Evolutionary conservation across 2,113 vertebrate species (phyloP).

Genomic region (Saguinus midas): DNA sequence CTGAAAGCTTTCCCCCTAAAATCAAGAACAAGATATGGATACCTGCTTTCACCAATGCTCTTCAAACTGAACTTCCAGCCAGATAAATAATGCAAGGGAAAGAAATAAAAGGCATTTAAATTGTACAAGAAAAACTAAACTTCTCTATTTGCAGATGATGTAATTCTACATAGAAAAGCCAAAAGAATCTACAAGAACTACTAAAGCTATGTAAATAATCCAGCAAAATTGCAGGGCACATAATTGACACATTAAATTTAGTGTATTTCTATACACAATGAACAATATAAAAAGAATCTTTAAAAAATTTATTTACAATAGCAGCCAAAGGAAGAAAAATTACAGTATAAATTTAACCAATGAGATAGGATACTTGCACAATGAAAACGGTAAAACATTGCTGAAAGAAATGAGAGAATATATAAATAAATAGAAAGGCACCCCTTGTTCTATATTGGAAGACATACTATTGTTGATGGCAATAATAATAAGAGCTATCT

Average conservation of each 20-base stretch:
- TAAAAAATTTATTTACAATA: neutral
- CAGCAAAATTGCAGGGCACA: neutral
- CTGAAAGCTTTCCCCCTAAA: neutral
- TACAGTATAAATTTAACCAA: neutral
- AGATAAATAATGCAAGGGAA: neutral
- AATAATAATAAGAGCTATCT: neutral
- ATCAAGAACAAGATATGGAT: neutral
- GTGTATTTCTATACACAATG: neutral
- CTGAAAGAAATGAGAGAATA: neutral
- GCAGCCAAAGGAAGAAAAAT: neutral
- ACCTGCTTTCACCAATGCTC: neutral
- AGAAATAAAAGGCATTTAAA: neutral
- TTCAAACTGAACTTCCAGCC: neutral
- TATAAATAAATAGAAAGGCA: neutral
- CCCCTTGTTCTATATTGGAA: neutral
- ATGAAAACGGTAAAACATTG: neutral
- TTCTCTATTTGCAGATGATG: neutral
- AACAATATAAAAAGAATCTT: neutral
- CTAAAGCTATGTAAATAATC: slow-evolving; percentile 4
- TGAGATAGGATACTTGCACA: neutral
- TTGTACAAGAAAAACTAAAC: slow-evolving; percentile 1
- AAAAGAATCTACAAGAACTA: neutral
- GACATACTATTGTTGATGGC: neutral
- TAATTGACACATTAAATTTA: neutral
- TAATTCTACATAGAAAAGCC: neutral